Evolutionary conservation across 2,888 invertebrate genomes (phyloP).

Genomic region (Orgyia antiqua): DNA sequence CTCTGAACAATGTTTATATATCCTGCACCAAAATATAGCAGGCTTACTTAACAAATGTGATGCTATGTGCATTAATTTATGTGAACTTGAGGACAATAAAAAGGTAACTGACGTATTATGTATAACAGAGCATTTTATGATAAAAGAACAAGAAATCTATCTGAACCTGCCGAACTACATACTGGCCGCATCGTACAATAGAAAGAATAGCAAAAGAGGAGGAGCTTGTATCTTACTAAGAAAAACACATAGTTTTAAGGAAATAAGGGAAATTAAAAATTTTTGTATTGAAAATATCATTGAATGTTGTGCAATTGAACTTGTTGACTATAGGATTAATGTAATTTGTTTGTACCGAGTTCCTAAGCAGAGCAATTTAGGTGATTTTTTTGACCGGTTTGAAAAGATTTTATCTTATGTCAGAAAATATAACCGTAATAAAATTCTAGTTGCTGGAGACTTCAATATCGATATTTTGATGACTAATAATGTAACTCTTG

Average conservation of each 20-base stretch:
- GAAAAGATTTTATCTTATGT: neutral
- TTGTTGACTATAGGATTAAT: neutral
- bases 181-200: neutral
- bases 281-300: neutral
- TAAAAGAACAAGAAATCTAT: neutral
- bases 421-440: neutral
- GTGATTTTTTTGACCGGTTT: neutral
- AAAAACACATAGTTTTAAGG: neutral
- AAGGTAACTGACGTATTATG: neutral
- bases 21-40: constrained; percentile 1
- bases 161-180: neutral
- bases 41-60: neutral
- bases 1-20: neutral
- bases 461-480: neutral
- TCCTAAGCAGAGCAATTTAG: neutral
- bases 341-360: neutral
- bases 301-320: neutral
- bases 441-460: no score
- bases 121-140: constrained; percentile 1
- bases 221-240: neutral
- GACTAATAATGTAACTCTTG: neutral
- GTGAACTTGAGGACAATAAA: neutral
- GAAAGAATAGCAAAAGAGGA: no score
- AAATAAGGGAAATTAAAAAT: neutral
- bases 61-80: neutral